Evolutionary conservation across 37 sponge, comb jelly and placozoan species (phyloP).

Genomic region (Hormiphora californensis): DNA sequence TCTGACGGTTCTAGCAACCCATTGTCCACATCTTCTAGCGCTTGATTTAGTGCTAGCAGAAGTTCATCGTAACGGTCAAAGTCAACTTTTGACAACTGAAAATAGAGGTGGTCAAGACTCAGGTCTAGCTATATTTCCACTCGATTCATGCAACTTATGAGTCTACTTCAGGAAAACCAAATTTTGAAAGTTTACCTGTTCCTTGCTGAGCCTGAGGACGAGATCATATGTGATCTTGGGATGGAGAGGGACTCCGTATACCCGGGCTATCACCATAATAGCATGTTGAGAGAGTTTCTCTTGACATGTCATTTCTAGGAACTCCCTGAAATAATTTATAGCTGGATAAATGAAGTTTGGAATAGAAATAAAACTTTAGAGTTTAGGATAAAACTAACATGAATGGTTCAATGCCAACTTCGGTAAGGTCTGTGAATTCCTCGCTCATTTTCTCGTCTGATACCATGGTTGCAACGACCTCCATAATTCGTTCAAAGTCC

Average conservation of each 20-base stretch:
- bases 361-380: neutral
- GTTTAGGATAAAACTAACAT: neutral
- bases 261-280: neutral
- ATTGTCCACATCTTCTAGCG: neutral
- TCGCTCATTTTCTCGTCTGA: neutral
- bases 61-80: conserved; percentile 37
- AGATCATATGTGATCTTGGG: neutral
- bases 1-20: neutral
- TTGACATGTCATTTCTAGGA: neutral
- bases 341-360: too few species aligned
- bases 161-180: neutral
- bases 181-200: neutral
- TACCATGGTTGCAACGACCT: neutral
- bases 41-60: neutral
- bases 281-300: neutral
- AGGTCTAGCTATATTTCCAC: too few species aligned
- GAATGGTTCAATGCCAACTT: neutral
- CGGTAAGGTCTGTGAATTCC: neutral
- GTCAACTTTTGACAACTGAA: neutral
- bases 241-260: neutral
- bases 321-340: neutral
- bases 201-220: neutral
- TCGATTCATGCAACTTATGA: too few species aligned
- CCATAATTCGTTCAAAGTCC: neutral
- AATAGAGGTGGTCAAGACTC: neutral